Evolutionary conservation across 2,888 invertebrate species (phyloP), one percentile per base, ranked within the genome.

Genomic region (Plusia festucae): DNA sequence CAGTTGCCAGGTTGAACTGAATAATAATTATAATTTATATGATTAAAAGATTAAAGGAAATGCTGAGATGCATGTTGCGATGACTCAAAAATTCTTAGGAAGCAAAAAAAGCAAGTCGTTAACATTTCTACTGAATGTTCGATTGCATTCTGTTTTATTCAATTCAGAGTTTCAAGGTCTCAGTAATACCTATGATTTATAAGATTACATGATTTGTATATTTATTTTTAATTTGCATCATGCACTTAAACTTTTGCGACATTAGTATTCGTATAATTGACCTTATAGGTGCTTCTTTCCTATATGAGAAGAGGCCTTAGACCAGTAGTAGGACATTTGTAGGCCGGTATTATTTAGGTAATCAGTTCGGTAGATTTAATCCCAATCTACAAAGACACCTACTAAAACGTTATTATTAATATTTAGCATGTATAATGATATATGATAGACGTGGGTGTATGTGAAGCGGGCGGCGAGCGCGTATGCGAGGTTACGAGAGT

Each of bases 401-500:
- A n/a, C n/a, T n/a, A n/a, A n/a, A n/a, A n/a, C n/a, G n/a, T n/a
- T n/a, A n/a, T n/a, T n/a, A n/a, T n/a, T n/a, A n/a, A n/a, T n/a
- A n/a, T n/a, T n/a, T n/a, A n/a, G n/a, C n/a, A n/a, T n/a, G n/a
- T n/a, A n/a, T n/a, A n/a, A n/a, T n/a, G n/a, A n/a, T n/a, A n/a
- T n/a, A n/a, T n/a, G n/a, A 34, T 40, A 7, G 40, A n/a, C 2
- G 11, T 18, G 18, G 22, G 58, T 60, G 61, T 71, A 73, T 70
- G 56, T n/a, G 49, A 27, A 55, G 73, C 73, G 53, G 77, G 34
- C 34, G 34, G 15, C 18, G 40, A n/a, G 5, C 3, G 40, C 40
- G 40, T n/a, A 53, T 7, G 59, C 49, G 22, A 52, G 61, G 60
- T 63, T 27, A 46, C 65, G 60, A 54, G 58, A 57, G 68, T 76